Conservation (phyloP, 2,113 vertebrate species). For the Galemys pyrenaicus region DNA sequence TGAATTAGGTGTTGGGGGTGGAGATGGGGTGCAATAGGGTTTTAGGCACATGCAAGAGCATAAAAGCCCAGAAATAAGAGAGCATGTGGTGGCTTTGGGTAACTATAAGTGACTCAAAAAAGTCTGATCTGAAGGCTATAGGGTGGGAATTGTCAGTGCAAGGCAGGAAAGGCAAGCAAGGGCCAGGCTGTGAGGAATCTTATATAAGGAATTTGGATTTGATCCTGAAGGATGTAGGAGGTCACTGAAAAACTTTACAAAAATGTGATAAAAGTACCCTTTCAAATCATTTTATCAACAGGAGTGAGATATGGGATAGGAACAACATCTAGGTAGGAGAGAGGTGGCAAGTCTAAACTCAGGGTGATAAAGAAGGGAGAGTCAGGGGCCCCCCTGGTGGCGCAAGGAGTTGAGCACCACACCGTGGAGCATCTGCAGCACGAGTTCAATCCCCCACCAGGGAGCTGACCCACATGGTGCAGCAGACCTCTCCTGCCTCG, state of each 20-base stretch:
- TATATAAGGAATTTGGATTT: neutral
- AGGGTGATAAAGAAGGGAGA: neutral
- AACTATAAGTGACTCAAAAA: neutral
- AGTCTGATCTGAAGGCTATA: neutral
- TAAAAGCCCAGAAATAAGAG: neutral
- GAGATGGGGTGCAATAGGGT: neutral
- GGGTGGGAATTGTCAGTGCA: neutral
- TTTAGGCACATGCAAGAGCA: neutral
- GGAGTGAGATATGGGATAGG: neutral
- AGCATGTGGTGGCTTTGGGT: neutral
- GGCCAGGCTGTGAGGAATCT: neutral
- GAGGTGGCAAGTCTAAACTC: neutral
- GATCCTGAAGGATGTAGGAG: neutral
- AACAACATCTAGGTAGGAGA: neutral
- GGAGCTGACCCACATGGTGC: too few species aligned
- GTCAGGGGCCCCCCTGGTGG: too few species aligned
- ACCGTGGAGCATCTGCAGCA: too few species aligned
- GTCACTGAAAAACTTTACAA: neutral
- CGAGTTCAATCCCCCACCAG: too few species aligned
- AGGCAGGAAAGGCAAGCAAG: neutral
- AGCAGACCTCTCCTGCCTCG: too few species aligned
- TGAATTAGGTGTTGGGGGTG: neutral
- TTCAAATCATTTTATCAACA: neutral
- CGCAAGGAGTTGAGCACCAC: too few species aligned
- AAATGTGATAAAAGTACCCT: neutral